phyloP scores from a whole-genome alignment of 2,888 invertebrate species.

The Camponotus fellah region DNA sequence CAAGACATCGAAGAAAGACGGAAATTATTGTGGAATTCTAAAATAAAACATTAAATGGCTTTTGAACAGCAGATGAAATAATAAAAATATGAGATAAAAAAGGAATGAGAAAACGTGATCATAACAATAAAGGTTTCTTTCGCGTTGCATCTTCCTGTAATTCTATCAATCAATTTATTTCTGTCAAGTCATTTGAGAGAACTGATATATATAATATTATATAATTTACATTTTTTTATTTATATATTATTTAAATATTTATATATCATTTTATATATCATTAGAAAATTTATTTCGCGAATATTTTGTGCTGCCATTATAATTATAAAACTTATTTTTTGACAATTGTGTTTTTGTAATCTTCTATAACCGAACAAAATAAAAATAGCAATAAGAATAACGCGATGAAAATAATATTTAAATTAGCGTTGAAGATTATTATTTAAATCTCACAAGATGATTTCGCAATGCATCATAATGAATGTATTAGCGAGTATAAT shows the following conservation, averaged over 20 bases:
- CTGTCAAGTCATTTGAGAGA: neutral
- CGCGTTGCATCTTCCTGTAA: neutral
- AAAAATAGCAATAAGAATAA: neutral
- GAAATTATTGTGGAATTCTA: neutral
- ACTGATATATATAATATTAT: neutral
- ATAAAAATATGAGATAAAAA: neutral
- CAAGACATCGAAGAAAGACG: neutral
- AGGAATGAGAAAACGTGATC: neutral
- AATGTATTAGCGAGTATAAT: neutral
- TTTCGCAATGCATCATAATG: neutral
- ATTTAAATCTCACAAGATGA: neutral
- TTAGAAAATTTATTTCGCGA: too few relatives aligned
- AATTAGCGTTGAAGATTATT: neutral
- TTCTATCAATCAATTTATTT: neutral
- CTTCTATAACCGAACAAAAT: neutral
- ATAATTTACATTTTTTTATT: neutral
- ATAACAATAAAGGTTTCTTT: neutral
- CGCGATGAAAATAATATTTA: neutral
- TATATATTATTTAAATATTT: neutral
- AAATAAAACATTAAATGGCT: slow-evolving; percentile 11
- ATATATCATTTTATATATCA: too few relatives aligned
- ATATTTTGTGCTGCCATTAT: too few relatives aligned
- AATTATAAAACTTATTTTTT: too few relatives aligned
- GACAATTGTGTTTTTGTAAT: too few relatives aligned
- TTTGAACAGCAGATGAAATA: slow-evolving; percentile 7